Percentiles rank a stretch among this genome's conserved stretches.
These are phyloP conservation scores for Cheirogaleus medius DNA, from an alignment of 2,113 vertebrate genomes.

Conservation along the genomic window DNA sequence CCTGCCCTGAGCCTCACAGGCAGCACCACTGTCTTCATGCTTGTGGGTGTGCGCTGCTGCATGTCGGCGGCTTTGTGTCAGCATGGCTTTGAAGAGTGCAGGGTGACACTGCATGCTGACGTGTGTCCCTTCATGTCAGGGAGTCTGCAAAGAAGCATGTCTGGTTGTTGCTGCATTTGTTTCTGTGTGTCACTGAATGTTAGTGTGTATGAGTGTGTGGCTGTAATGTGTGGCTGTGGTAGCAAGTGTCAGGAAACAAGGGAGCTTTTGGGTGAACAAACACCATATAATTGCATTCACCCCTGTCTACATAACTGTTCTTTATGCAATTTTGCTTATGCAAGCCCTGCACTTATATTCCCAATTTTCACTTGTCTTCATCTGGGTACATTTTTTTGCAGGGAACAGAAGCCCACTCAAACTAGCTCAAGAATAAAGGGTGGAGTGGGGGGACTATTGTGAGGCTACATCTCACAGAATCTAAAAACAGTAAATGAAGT, in stretches of 20 bases:
- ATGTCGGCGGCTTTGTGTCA: neutral
- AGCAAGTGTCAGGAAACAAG: constrained; percentile 48
- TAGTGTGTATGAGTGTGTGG: neutral
- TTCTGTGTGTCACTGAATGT: constrained; percentile 15
- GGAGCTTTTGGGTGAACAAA: constrained; percentile 40
- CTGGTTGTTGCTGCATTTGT: constrained; percentile 12
- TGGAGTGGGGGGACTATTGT: neutral
- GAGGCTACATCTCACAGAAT: constrained; percentile 45
- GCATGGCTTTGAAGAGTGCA: neutral
- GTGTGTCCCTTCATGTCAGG: neutral
- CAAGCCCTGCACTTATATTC: constrained; percentile 54
- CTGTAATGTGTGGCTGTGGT: neutral
- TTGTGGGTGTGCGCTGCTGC: neutral
- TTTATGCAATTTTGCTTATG: constrained; percentile 51
- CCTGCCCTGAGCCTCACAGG: constrained; percentile 55
- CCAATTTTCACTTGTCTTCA: constrained; percentile 61
- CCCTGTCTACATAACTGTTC: constrained; percentile 29
- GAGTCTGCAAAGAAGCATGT: neutral
- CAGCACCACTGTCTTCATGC: constrained; percentile 19
- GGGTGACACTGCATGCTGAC: neutral
- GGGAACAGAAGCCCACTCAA: constrained; percentile 54
- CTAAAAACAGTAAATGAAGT: constrained; percentile 34
- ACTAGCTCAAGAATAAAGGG: constrained; percentile 45
- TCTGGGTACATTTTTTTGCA: constrained; percentile 53
- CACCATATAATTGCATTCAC: constrained; percentile 45